Evolutionary conservation across 2,113 vertebrate genomes (phyloP).

Genomic region (Gymnobelideus leadbeateri): DNA sequence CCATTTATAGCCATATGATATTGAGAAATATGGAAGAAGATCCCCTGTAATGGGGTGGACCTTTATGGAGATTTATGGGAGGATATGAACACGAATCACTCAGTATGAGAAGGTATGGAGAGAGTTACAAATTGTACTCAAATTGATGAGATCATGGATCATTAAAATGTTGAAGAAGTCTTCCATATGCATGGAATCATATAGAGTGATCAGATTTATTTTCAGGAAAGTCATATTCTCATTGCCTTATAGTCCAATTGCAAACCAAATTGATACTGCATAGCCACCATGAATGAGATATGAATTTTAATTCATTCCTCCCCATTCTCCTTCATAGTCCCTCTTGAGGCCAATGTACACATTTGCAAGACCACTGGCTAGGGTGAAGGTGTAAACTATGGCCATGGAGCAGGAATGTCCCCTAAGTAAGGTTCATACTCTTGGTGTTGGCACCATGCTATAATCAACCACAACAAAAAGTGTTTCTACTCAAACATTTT

Average conservation of each 20-base stretch:
- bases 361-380: not conserved
- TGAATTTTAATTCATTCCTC: not conserved
- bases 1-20: not conserved
- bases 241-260: not conserved
- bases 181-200: not conserved
- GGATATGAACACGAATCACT: not conserved
- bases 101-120: not conserved
- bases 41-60: not conserved
- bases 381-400: not conserved
- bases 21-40: not conserved
- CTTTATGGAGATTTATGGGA: not conserved
- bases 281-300: not conserved
- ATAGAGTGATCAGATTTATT: not conserved
- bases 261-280: not conserved
- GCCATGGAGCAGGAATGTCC: not conserved
- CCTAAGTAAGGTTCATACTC: not conserved
- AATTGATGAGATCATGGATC: not conserved
- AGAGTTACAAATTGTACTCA: not conserved
- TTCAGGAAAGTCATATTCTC: not conserved
- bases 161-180: not conserved
- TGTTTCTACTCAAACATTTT: not conserved
- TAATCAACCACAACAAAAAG: not conserved
- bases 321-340: not conserved
- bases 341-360: not conserved
- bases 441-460: not conserved